A percentile compares a stretch with the other conserved stretches of the same genome.
phyloP scores from a whole-genome alignment of 1,140 invertebrate genomes.

The Cydia splendana region DNA sequence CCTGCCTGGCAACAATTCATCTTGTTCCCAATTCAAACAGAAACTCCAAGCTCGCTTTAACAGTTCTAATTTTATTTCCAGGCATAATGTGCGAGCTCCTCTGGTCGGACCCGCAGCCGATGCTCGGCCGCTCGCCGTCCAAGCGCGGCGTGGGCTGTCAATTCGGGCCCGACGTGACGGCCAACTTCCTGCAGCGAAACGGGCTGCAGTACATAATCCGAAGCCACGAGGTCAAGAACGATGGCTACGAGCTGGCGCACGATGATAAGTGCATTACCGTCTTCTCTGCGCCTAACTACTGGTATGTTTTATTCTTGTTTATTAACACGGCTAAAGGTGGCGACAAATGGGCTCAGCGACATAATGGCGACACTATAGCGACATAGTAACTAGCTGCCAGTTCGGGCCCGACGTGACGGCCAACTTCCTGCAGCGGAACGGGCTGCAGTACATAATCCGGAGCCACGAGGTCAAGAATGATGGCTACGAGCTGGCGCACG shows the following conservation, averaged over 20 bases:
- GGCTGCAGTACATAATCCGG: slow-evolving; percentile 95
- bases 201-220: slow-evolving; percentile 96
- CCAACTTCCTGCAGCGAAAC: slow-evolving; percentile 91
- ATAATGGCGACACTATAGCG: too few species aligned
- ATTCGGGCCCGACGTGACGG: slow-evolving; percentile 98
- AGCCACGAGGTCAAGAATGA: slow-evolving; percentile 99
- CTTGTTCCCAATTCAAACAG: too few species aligned
- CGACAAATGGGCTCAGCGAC: too few species aligned
- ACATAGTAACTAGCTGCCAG: too few species aligned
- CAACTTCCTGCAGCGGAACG: slow-evolving; percentile 91
- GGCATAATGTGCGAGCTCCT: slow-evolving; percentile 97
- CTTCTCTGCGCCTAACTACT: slow-evolving; percentile 99
- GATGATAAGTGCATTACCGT: slow-evolving; percentile 97
- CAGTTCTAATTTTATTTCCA: slow-evolving; percentile 35
- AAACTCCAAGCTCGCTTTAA: too few species aligned
- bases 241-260: slow-evolving; percentile 97
- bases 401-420: slow-evolving; percentile 94
- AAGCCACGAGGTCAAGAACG: slow-evolving; percentile 98
- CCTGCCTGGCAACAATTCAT: too few species aligned
- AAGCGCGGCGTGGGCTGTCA: slow-evolving; percentile 99
- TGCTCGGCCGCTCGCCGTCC: slow-evolving; percentile 91
- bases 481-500: slow-evolving; percentile 58
- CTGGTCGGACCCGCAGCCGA: slow-evolving; percentile 98
- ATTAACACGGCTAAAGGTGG: background rate
- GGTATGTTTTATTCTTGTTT: slow-evolving; percentile 80